phyloP scores from a whole-genome alignment of 2,113 vertebrate genomes.

The Pithys albifrons region DNA sequence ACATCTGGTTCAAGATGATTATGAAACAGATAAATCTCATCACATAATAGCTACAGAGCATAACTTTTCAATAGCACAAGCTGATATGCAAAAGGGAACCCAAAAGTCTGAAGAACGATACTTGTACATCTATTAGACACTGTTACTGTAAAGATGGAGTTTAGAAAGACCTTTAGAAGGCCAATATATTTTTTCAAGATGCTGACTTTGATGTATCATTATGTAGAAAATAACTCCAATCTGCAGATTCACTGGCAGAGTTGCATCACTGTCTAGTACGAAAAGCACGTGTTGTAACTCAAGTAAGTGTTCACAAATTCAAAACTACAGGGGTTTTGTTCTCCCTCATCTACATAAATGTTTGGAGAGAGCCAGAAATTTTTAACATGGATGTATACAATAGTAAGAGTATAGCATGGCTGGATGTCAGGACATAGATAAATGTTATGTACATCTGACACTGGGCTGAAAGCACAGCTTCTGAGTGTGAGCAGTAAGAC shows the following conservation, averaged over 20 bases:
- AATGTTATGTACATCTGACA: background rate
- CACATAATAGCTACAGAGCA: background rate
- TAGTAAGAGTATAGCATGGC: background rate
- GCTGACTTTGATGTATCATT: background rate
- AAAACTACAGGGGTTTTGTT: background rate
- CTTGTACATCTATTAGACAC: accelerated
- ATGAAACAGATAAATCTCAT: conserved; percentile 34
- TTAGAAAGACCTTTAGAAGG: background rate
- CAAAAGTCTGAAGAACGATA: background rate
- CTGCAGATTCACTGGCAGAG: background rate
- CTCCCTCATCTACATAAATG: background rate
- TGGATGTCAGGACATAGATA: background rate
- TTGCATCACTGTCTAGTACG: background rate
- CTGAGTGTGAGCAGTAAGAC: background rate
- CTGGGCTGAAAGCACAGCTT: background rate
- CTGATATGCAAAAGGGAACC: background rate
- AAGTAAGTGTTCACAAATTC: background rate
- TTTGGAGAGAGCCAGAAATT: background rate
- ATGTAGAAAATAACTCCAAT: background rate
- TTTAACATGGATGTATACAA: background rate
- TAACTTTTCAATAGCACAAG: background rate
- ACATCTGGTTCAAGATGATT: conserved; percentile 24
- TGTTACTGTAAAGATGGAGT: background rate
- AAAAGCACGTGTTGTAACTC: background rate
- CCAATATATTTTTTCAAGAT: background rate